Percentiles rank a stretch among this genome's conserved stretches.
Conservation (phyloP, 1,140 invertebrate genomes). For the Hetaerina americana region DNA sequence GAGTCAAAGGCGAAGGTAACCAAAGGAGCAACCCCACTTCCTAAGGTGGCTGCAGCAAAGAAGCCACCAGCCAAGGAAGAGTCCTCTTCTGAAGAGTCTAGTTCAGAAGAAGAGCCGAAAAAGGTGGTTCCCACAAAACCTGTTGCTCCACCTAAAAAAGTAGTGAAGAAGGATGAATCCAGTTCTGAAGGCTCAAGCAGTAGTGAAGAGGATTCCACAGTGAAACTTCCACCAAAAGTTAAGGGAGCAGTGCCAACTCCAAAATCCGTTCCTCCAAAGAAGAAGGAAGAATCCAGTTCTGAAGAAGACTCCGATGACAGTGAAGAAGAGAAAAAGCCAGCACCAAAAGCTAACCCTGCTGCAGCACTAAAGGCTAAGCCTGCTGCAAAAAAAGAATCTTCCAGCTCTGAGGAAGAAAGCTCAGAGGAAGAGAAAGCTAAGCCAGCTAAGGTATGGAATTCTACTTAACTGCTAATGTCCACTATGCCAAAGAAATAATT, state of each 20-base stretch:
- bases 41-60: not conserved
- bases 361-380: slow-evolving; percentile 14
- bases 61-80: not conserved
- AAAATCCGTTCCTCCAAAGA: slow-evolving; percentile 10
- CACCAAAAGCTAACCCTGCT: slow-evolving; percentile 5
- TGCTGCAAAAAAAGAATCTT: slow-evolving; percentile 18
- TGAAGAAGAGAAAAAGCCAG: slow-evolving; percentile 21
- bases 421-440: not conserved
- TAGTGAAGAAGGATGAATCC: slow-evolving; percentile 20
- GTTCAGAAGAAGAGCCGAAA: not conserved
- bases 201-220: not conserved
- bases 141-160: not conserved
- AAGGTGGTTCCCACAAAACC: not conserved
- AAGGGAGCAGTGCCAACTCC: slow-evolving; percentile 13
- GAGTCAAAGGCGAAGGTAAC: slow-evolving; percentile 20
- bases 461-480: not conserved
- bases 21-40: slow-evolving; percentile 25
- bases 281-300: slow-evolving; percentile 15
- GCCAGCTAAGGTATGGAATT: not conserved
- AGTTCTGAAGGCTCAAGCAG: not conserved
- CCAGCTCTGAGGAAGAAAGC: slow-evolving; percentile 22
- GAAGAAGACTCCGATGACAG: slow-evolving; percentile 21
- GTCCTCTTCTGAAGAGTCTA: slow-evolving; percentile 2
- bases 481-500: not conserved
- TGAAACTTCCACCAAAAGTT: not conserved